phyloP scores from a whole-genome alignment of 2,797 vertebrate genomes.

The Danio albolineatus region DNA sequence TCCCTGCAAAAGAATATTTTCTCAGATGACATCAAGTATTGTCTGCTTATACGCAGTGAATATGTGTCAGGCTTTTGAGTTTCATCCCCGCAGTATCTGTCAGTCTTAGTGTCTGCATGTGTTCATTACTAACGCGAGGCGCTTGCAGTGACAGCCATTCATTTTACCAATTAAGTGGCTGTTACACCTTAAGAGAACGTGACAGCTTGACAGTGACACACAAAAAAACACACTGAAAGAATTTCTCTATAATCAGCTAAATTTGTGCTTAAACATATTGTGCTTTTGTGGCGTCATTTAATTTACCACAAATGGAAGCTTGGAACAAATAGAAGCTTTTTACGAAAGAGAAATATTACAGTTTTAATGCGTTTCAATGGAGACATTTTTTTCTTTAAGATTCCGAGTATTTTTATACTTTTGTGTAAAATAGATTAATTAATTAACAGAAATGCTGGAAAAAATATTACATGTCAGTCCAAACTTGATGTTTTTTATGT shows the following conservation, averaged over 20 bases:
- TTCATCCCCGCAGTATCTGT: neutral
- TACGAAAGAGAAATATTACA: too few species aligned
- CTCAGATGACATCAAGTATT: neutral
- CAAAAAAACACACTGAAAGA: constrained; percentile 14
- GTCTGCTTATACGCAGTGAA: neutral
- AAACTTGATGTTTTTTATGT: too few species aligned
- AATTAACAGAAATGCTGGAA: too few species aligned
- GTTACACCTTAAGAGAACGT: constrained; percentile 29
- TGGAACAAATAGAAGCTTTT: too few species aligned
- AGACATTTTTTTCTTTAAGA: too few species aligned
- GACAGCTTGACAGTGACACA: constrained; percentile 45
- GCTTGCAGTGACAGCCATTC: neutral
- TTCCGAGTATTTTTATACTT: too few species aligned
- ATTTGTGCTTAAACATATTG: too few species aligned
- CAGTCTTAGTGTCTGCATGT: neutral
- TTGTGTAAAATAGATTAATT: too few species aligned
- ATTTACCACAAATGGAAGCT: neutral
- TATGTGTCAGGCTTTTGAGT: neutral
- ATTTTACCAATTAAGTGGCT: constrained; percentile 28
- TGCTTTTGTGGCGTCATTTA: neutral
- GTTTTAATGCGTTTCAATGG: too few species aligned
- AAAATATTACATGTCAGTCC: too few species aligned
- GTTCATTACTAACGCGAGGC: constrained; percentile 16
- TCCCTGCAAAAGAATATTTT: neutral
- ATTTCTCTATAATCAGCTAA: constrained; percentile 4